phyloP scores from a whole-genome alignment of 2,797 vertebrate genomes.

The Liparis tanakae region DNA sequence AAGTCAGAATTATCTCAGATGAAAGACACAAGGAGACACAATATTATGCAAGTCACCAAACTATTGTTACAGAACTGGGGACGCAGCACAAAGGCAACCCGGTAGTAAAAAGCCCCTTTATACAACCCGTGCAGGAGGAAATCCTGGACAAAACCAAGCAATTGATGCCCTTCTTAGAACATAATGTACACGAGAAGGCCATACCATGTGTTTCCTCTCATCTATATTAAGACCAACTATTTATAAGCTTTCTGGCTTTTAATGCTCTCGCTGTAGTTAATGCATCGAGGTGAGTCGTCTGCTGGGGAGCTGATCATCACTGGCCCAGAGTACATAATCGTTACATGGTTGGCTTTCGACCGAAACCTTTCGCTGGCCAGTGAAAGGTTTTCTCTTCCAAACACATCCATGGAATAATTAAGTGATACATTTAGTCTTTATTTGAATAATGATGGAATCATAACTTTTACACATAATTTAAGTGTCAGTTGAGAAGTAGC shows the following conservation, averaged over 20 bases:
- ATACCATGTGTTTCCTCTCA: conserved; percentile 17
- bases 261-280: conserved; percentile 24
- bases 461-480: not conserved
- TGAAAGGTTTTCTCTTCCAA: not conserved
- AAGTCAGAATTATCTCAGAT: conserved; percentile 13
- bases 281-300: not conserved
- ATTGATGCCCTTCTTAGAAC: conserved; percentile 16
- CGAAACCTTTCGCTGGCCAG: not conserved
- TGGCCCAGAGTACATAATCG: not conserved
- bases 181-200: conserved; percentile 12
- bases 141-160: conserved; percentile 1
- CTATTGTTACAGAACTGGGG: not conserved
- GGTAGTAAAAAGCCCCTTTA: not conserved
- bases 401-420: not conserved
- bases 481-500: not conserved
- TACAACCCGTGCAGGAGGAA: not conserved
- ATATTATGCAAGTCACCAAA: not conserved
- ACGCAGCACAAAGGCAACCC: not conserved
- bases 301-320: conserved; percentile 23
- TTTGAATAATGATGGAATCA: not conserved
- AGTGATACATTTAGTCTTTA: not conserved
- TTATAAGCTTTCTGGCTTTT: conserved; percentile 6
- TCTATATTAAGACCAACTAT: conserved; percentile 16
- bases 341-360: conserved; percentile 9
- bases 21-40: not conserved